These are phyloP conservation scores for Diplogasteroides magnus DNA, from an alignment of 1,140 invertebrate genomes.

Conservation along the genomic window DNA sequence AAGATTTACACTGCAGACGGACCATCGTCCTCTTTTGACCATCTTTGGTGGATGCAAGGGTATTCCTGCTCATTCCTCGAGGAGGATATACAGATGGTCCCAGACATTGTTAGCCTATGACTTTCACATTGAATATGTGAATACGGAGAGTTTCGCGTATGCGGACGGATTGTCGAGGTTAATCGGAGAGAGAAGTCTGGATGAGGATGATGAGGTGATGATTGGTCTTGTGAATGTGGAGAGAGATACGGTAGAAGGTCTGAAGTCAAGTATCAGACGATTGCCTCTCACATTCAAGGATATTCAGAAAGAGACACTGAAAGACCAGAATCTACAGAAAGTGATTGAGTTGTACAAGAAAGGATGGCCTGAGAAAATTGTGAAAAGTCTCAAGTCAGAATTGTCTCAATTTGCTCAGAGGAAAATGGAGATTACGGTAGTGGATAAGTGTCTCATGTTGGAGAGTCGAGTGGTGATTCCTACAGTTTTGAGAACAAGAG, in stretches of 20 bases:
- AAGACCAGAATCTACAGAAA: not conserved
- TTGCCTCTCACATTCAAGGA: no score
- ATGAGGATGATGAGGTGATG: no score
- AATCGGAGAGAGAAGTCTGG: no score
- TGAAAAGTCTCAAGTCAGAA: not conserved
- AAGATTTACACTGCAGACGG: constrained; percentile 58
- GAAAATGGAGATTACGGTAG: constrained; percentile 7
- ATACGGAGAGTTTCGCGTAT: no score
- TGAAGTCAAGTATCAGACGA: no score
- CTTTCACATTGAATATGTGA: no score
- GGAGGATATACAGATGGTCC: no score
- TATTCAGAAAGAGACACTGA: not conserved
- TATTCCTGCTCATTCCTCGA: no score
- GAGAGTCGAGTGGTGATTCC: constrained; percentile 41
- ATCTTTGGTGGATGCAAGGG: constrained; percentile 50
- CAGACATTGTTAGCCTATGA: no score
- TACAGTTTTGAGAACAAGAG: constrained; percentile 17
- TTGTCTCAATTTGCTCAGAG: not conserved
- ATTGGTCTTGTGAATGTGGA: no score
- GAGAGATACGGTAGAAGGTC: no score
- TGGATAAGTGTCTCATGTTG: constrained; percentile 34
- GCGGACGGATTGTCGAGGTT: no score
- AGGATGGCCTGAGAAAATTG: constrained; percentile 6
- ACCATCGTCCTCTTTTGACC: constrained; percentile 58
- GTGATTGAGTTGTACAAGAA: constrained; percentile 7